phyloP scores from a whole-genome alignment of 2,888 invertebrate genomes.

The Ramazzottius varieornatus region DNA sequence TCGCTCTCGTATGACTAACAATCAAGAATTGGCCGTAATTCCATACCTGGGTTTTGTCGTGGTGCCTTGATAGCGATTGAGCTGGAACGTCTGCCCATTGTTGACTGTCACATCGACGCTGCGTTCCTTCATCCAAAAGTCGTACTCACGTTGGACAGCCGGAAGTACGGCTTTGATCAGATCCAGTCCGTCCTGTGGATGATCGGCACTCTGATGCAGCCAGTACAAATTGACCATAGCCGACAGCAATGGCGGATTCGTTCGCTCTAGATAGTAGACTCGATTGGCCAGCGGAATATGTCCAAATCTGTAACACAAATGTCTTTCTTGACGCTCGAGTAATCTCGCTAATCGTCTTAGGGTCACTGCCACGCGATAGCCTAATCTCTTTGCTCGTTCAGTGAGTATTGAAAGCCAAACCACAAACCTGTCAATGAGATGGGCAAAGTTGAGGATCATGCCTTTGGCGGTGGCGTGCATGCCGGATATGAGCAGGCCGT shows the following conservation, averaged over 20 bases:
- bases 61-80: not conserved
- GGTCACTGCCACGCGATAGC: too few species aligned
- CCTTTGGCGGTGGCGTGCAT: not conserved
- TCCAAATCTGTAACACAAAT: not conserved
- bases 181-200: not conserved
- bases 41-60: not conserved
- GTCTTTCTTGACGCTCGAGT: too few species aligned
- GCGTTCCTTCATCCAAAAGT: not conserved
- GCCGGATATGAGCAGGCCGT: not conserved
- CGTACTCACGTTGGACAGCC: not conserved
- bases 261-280: not conserved
- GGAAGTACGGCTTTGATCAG: not conserved
- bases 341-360: too few species aligned
- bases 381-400: too few species aligned
- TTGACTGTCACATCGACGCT: not conserved
- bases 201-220: not conserved
- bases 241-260: not conserved
- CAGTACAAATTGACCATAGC: not conserved
- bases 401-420: not conserved
- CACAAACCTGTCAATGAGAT: not conserved
- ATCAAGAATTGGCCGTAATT: too few species aligned
- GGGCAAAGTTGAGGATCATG: not conserved
- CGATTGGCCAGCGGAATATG: not conserved
- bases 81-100: not conserved
- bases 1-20: too few species aligned